These are phyloP conservation scores for Argentina silus DNA, from an alignment of 2,797 vertebrate species.

Conservation along the genomic window DNA sequence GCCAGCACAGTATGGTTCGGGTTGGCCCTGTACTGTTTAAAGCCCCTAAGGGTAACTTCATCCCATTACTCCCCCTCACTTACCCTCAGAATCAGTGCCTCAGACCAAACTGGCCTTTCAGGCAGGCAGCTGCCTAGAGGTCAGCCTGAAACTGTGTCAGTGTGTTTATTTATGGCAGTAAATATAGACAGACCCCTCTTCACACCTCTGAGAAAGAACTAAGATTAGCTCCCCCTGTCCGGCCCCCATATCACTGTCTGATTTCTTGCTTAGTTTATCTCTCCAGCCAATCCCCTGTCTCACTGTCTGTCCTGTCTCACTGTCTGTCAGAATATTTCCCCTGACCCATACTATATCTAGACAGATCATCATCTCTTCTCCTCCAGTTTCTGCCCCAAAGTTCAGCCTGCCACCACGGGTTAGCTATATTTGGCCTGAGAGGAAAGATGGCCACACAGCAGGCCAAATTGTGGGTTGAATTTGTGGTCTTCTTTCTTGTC, in stretches of 20 bases:
- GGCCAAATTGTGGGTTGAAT: neutral
- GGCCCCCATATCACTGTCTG: slow-evolving; percentile 67
- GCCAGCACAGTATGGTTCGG: too few relatives aligned
- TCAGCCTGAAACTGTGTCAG: slow-evolving; percentile 74
- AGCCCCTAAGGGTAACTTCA: too few relatives aligned
- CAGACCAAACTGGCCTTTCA: slow-evolving; percentile 48
- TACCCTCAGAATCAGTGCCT: slow-evolving; percentile 3
- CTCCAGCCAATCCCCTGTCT: slow-evolving; percentile 61
- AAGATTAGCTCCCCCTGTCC: slow-evolving; percentile 77
- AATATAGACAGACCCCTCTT: slow-evolving; percentile 76
- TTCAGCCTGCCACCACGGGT: slow-evolving; percentile 56
- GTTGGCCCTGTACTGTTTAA: too few relatives aligned
- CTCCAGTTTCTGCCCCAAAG: slow-evolving; percentile 59
- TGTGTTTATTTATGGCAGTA: slow-evolving; percentile 78
- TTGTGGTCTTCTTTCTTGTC: too few relatives aligned
- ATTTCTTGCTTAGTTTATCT: slow-evolving; percentile 54
- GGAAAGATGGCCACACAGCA: neutral
- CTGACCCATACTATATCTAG: slow-evolving; percentile 66
- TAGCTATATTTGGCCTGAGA: slow-evolving; percentile 22
- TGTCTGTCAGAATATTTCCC: slow-evolving; percentile 54
- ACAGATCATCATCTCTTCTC: slow-evolving; percentile 56
- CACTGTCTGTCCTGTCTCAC: slow-evolving; percentile 52
- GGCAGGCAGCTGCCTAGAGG: slow-evolving; percentile 58
- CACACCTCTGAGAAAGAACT: slow-evolving; percentile 75
- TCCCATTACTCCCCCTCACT: too few relatives aligned